Evolutionary conservation across 2,888 invertebrate genomes (phyloP).

Genomic region (Busseola fusca): DNA sequence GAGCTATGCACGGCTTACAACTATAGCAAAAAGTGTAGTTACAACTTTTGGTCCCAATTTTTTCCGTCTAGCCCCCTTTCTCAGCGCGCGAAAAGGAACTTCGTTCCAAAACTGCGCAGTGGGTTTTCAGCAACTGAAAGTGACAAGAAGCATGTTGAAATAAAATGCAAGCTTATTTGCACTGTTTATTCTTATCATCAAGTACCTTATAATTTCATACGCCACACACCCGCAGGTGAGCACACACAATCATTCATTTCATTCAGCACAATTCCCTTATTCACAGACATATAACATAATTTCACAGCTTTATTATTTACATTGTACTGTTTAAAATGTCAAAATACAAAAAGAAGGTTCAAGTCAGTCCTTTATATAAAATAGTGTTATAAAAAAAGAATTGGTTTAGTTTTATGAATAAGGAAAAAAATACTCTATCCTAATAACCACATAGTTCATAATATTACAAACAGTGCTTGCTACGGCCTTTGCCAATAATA

Average conservation of each 20-base stretch:
- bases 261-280: slow-evolving; percentile 71
- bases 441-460: slow-evolving; percentile 59
- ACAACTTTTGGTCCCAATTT: too few relatives aligned
- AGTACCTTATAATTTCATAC: slow-evolving; percentile 68
- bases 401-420: slow-evolving; percentile 69
- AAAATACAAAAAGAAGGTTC: slow-evolving; percentile 58
- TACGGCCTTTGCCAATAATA: slow-evolving; percentile 72
- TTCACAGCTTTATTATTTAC: slow-evolving; percentile 78
- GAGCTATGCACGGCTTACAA: too few relatives aligned
- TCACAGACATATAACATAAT: slow-evolving; percentile 71
- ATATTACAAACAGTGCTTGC: slow-evolving; percentile 76
- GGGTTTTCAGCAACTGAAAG: neutral
- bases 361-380: slow-evolving; percentile 69
- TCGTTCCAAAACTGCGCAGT: too few relatives aligned
- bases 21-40: too few relatives aligned
- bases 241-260: slow-evolving; percentile 58
- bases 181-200: slow-evolving; percentile 80
- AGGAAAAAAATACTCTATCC: slow-evolving; percentile 66
- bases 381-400: slow-evolving; percentile 58
- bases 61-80: too few relatives aligned
- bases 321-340: slow-evolving; percentile 77
- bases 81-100: too few relatives aligned
- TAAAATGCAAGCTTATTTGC: slow-evolving; percentile 65
- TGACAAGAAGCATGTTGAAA: slow-evolving; percentile 11
- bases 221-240: slow-evolving; percentile 59